Percentiles rank a stretch among this genome's conserved stretches.
Evolutionary conservation across 1,140 invertebrate genomes (phyloP).

Genomic region (Amyelois transitella): DNA sequence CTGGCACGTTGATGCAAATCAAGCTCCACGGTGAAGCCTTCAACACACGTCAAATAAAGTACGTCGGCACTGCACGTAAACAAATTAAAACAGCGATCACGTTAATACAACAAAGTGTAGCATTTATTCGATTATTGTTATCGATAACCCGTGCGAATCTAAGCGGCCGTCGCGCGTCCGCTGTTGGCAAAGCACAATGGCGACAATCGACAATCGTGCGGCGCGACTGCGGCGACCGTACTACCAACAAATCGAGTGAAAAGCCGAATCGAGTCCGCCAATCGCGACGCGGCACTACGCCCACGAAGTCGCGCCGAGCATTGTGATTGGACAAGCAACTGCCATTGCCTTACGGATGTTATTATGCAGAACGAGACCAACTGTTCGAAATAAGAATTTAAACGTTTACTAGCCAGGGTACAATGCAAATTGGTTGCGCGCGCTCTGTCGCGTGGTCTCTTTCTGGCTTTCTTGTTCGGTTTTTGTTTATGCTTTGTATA

Average conservation of each 20-base stretch:
- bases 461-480: constrained; percentile 35
- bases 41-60: constrained; percentile 26
- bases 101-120: constrained; percentile 27
- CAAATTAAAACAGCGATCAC: constrained; percentile 28
- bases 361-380: constrained; percentile 70
- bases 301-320: constrained; percentile 44
- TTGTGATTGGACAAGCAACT: constrained; percentile 64
- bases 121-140: constrained; percentile 38
- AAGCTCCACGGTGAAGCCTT: constrained; percentile 55
- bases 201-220: constrained; percentile 68
- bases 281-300: constrained; percentile 48
- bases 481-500: constrained; percentile 33
- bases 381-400: constrained; percentile 68
- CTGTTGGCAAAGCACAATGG: constrained; percentile 58
- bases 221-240: constrained; percentile 58
- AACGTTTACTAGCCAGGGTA: constrained; percentile 64
- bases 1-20: constrained; percentile 68
- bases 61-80: constrained; percentile 38
- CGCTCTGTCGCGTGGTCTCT: constrained; percentile 47
- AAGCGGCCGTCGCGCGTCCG: constrained; percentile 49
- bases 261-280: constrained; percentile 46
- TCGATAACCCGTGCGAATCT: constrained; percentile 52
- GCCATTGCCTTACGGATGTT: constrained; percentile 71
- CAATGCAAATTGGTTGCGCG: constrained; percentile 70
- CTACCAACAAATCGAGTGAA: constrained; percentile 65